A percentile compares a stretch with the other conserved stretches of the same genome.
Conservation (phyloP, 2,888 invertebrate genomes). For the Perizoma affinitatum region DNA sequence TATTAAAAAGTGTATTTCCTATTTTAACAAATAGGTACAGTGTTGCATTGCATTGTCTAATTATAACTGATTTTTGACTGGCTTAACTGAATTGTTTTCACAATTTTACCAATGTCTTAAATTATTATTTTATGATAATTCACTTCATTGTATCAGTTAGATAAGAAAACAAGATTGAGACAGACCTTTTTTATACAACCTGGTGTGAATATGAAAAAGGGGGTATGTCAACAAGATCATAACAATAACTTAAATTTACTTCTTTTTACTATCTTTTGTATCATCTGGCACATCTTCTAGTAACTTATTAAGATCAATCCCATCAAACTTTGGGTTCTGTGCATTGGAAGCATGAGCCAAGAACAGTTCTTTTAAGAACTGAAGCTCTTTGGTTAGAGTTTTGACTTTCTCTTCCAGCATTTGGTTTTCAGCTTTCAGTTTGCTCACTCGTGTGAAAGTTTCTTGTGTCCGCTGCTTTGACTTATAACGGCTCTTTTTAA, state of each 20-base stretch:
- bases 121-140: too few relatives aligned
- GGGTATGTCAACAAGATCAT: too few relatives aligned
- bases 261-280: constrained; percentile 45
- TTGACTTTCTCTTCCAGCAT: constrained; percentile 92
- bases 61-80: too few relatives aligned
- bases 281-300: constrained; percentile 81
- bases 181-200: too few relatives aligned
- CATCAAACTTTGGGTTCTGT: constrained; percentile 81
- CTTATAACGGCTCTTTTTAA: constrained; percentile 92
- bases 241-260: constrained; percentile 10
- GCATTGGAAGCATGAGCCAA: constrained; percentile 90
- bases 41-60: too few relatives aligned
- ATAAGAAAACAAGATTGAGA: too few relatives aligned
- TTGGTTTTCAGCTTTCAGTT: constrained; percentile 91
- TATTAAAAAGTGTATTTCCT: too few relatives aligned
- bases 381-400: constrained; percentile 90
- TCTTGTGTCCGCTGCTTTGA: constrained; percentile 90
- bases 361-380: constrained; percentile 91
- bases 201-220: too few relatives aligned
- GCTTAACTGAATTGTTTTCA: too few relatives aligned
- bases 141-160: too few relatives aligned
- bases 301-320: constrained; percentile 83
- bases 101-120: too few relatives aligned
- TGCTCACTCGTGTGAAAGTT: constrained; percentile 89
- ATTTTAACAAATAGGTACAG: too few relatives aligned